Evolutionary conservation across 2,888 invertebrate genomes (phyloP).

Genomic region (Alsophila aescularia): DNA sequence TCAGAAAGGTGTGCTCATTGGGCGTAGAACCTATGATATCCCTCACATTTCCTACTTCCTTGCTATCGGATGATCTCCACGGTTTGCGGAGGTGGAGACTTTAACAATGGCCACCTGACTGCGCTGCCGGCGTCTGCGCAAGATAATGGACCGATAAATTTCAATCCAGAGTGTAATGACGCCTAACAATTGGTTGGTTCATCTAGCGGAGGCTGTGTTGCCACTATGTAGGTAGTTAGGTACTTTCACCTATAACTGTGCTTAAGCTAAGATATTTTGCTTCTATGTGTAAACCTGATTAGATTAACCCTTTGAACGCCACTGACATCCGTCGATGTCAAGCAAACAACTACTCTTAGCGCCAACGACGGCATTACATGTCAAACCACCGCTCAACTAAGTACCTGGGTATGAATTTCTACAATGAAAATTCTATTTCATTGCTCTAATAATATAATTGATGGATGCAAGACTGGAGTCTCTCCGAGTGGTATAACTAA

Average conservation of each 20-base stretch:
- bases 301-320: no score
- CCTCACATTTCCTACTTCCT: background rate
- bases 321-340: no score
- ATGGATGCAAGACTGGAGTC: no score
- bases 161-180: conserved; percentile 58
- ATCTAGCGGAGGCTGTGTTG: conserved; percentile 11
- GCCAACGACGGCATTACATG: no score
- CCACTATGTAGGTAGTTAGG: background rate
- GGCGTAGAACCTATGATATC: conserved; percentile 20
- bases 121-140: conserved; percentile 38
- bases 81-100: conserved; percentile 52
- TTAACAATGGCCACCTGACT: conserved; percentile 52
- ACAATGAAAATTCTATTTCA: no score
- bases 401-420: no score
- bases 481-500: no score
- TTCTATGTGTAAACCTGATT: no score
- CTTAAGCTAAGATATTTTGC: background rate
- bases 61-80: conserved; percentile 9
- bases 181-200: conserved; percentile 44
- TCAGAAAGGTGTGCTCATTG: background rate
- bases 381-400: no score
- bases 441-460: no score
- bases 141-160: conserved; percentile 69
- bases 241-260: background rate
- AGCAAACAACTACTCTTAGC: no score